A percentile compares a stretch with the other conserved stretches of the same genome.
phyloP scores from a whole-genome alignment of 2,888 invertebrate genomes.

The Coelinius sp. region DNA sequence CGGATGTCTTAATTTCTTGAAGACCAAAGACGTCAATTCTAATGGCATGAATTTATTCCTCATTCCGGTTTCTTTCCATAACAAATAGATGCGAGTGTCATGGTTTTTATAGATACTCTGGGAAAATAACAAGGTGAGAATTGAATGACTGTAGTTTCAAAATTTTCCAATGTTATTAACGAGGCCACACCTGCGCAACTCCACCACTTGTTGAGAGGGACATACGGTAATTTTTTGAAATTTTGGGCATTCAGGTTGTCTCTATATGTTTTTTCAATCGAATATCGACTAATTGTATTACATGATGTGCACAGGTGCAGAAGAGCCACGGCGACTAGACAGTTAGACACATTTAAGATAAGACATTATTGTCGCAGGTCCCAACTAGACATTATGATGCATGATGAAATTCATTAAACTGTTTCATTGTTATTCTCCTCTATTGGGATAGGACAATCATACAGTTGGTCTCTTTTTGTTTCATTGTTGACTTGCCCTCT shows the following conservation, averaged over 20 bases:
- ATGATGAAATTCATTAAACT: too few species aligned
- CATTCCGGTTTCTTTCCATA: slow-evolving; percentile 3
- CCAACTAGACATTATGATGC: too few species aligned
- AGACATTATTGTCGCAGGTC: neutral
- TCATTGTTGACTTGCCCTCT: too few species aligned
- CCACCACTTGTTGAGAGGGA: neutral
- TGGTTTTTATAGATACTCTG: neutral
- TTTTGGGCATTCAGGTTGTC: neutral
- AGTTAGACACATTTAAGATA: neutral
- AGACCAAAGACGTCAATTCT: slow-evolving; percentile 9
- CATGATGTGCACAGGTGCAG: neutral
- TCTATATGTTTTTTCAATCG: neutral
- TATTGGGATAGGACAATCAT: too few species aligned
- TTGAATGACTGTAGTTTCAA: too few species aligned
- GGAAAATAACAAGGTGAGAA: too few species aligned
- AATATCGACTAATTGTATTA: neutral
- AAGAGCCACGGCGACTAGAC: neutral
- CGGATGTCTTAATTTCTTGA: slow-evolving; percentile 14
- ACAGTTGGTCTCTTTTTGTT: too few species aligned
- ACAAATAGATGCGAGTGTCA: neutral
- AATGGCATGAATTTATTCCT: slow-evolving; percentile 19
- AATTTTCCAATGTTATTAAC: neutral
- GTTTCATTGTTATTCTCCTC: too few species aligned
- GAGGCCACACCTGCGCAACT: too few species aligned
- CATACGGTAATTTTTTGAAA: neutral